Evolutionary conservation across 2,888 invertebrate species (phyloP), one percentile per base, ranked within the genome.

Genomic region (Lottia gigantea): DNA sequence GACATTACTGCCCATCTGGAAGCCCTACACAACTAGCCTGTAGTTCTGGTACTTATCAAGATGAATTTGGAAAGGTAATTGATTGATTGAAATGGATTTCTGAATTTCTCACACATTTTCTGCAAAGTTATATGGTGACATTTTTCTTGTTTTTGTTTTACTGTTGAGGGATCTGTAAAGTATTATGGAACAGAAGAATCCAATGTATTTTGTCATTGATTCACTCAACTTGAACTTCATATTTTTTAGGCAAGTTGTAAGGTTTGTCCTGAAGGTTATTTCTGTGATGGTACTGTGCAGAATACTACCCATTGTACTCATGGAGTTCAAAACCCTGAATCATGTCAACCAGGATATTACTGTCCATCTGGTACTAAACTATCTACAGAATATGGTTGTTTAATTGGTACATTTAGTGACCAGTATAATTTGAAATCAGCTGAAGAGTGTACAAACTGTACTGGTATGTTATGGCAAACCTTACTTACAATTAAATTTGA

Each of bases 231-330:
- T 40, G 2, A 40, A 1, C 40, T 40, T 66, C n/a, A 26, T 62
- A 72, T 76, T 64, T 46, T 47, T 19, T 74, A 86, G 86, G 71
- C 70, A 2, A 64, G 73, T n/a, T 87, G 87, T 70, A 84, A 85
- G 66, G 73, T 65, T 7, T 87, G 87, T 70, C 81, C 83, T 31
- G 81, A 73, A 46, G 85, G 86, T 2, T 87, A 80, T 72, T 87
- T 79, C 78, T 87, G 87, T 77, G 87, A 87, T 76, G 82, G 82
- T 23, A 85, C 85, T 0, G 71, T 84, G 6, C 86, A 86, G 75
- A 87, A 86, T 71, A 75, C 79, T 74, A 82, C 84, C 0, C 75
- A 80, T 67, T 87, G 87, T 66, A 77, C 83, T 14, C 85, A 86
- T 67, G 86, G 86, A 8, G 83, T 86, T n/a, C 85, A 86, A 71